phyloP scores from a whole-genome alignment of 35 echinoderm and acorn worm genomes.

The Ophioderma brevispina region DNA sequence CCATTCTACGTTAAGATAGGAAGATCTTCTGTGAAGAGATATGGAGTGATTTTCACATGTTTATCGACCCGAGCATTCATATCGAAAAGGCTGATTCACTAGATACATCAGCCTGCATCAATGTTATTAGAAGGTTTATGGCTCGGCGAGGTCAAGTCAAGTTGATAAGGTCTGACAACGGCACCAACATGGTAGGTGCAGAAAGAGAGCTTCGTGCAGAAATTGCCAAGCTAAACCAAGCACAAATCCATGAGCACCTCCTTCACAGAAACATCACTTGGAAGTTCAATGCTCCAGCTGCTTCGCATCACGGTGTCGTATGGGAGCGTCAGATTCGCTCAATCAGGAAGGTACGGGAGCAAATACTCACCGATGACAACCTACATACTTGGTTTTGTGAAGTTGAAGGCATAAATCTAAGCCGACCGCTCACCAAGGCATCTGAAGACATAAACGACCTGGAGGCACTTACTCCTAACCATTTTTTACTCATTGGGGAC shows the following conservation, averaged over 20 bases:
- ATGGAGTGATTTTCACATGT: slow-evolving; percentile 63
- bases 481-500: background rate
- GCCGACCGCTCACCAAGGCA: slow-evolving; percentile 19
- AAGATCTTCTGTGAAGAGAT: slow-evolving; percentile 16
- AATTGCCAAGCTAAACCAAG: slow-evolving; percentile 4
- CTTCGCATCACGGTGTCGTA: slow-evolving; percentile 39
- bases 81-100: slow-evolving; percentile 22
- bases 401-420: slow-evolving; percentile 10
- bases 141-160: slow-evolving; percentile 11
- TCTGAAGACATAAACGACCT: background rate
- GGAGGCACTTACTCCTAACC: background rate
- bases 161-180: slow-evolving; percentile 40
- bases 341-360: slow-evolving; percentile 16
- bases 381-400: slow-evolving; percentile 41
- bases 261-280: slow-evolving; percentile 22
- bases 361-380: slow-evolving; percentile 19
- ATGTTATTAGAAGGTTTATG: slow-evolving; percentile 38
- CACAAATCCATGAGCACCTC: background rate
- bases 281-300: slow-evolving; percentile 41
- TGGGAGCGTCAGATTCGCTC: slow-evolving; percentile 50
- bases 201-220: slow-evolving; percentile 11
- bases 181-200: slow-evolving; percentile 47
- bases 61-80: slow-evolving; percentile 5
- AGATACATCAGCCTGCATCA: slow-evolving; percentile 40
- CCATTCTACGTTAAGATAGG: slow-evolving; percentile 23